phyloP scores from a whole-genome alignment of 2,888 invertebrate species.

The Brenthis ino region DNA sequence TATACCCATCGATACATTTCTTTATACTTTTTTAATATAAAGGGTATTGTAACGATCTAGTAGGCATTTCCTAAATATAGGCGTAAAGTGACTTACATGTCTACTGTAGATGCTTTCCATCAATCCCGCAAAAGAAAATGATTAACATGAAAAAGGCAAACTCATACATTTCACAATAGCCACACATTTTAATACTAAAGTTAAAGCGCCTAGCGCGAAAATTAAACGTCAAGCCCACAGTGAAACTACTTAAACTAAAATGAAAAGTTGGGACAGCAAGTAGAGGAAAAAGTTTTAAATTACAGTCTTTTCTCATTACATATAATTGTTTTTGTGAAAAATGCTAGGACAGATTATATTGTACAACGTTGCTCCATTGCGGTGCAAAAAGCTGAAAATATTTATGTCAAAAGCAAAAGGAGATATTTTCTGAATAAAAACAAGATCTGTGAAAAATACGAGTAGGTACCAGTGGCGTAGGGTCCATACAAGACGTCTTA shows the following conservation, averaged over 20 bases:
- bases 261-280: conserved; percentile 14
- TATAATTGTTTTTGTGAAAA: neutral
- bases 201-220: conserved; percentile 24
- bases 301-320: conserved; percentile 31
- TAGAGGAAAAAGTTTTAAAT: conserved; percentile 33
- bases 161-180: neutral
- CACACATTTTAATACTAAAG: conserved; percentile 31
- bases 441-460: too few species aligned
- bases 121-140: too few species aligned
- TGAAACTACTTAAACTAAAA: conserved; percentile 35
- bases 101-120: too few species aligned
- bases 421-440: neutral
- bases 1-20: too few species aligned
- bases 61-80: too few species aligned
- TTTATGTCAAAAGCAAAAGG: neutral
- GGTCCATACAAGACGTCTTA: too few species aligned
- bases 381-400: neutral
- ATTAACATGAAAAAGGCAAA: neutral
- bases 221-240: conserved; percentile 35
- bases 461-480: too few species aligned
- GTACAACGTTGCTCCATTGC: too few species aligned
- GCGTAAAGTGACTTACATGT: too few species aligned
- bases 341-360: conserved; percentile 6
- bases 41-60: too few species aligned
- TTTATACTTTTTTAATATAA: too few species aligned